Conservation (phyloP, 2,113 vertebrate species). For the Apodemus sylvaticus region DNA sequence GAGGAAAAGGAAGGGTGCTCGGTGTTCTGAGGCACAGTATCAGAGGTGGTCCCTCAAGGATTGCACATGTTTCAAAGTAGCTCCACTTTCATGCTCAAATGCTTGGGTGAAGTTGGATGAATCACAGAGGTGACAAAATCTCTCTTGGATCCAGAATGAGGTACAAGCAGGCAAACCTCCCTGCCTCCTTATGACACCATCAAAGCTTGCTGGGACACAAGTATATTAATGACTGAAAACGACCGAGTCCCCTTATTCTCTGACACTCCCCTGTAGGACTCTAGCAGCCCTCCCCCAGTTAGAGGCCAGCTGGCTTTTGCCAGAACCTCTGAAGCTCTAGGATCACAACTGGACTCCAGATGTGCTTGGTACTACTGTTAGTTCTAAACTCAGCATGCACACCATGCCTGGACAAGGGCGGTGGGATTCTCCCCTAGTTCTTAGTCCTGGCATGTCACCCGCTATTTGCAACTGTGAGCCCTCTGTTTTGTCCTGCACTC, state of each 20-base stretch:
- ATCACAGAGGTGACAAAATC: not conserved
- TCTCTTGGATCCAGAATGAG: not conserved
- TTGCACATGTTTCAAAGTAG: not conserved
- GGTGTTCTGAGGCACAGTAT: fast-evolving
- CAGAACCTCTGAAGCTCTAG: not conserved
- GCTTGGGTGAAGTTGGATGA: not conserved
- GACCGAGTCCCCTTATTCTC: not conserved
- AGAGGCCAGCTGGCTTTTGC: not conserved
- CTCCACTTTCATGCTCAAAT: not conserved
- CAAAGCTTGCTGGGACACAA: not conserved
- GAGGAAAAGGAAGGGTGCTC: not conserved
- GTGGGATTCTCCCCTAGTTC: not conserved
- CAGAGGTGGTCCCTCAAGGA: not conserved
- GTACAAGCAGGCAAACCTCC: not conserved
- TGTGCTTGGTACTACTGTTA: not conserved
- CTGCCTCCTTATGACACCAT: not conserved
- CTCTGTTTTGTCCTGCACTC: not conserved
- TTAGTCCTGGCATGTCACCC: not conserved
- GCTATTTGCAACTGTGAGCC: not conserved
- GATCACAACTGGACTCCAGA: not conserved
- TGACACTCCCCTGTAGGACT: not conserved
- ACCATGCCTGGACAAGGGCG: not conserved
- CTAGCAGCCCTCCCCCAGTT: not conserved
- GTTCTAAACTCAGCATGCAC: not conserved
- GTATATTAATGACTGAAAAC: not conserved